These are phyloP conservation scores for Cricetomys ansorgei DNA, from an alignment of 2,113 vertebrate species.

Conservation along the genomic window DNA sequence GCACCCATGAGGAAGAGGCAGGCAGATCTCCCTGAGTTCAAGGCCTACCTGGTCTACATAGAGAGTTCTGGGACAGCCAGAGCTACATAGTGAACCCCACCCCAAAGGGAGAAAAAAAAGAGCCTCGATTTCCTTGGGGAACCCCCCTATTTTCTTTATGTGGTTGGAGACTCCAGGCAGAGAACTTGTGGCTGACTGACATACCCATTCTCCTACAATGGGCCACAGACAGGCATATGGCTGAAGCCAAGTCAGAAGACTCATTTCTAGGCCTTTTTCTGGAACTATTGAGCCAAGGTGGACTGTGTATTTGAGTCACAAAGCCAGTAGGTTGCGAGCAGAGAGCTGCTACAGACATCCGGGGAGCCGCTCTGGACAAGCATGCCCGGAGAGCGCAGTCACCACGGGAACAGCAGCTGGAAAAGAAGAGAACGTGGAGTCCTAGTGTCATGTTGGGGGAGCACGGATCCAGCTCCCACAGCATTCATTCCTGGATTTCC, in stretches of 20 bases:
- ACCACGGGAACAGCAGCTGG: background rate
- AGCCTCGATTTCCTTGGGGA: background rate
- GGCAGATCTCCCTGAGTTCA: background rate
- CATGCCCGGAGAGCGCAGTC: background rate
- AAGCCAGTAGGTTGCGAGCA: background rate
- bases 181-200: background rate
- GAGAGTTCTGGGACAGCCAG: too few species aligned
- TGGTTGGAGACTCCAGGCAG: background rate
- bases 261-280: conserved; percentile 1
- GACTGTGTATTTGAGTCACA: background rate
- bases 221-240: background rate
- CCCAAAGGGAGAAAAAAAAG: background rate
- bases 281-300: background rate
- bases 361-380: background rate
- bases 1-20: background rate
- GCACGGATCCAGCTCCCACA: background rate
- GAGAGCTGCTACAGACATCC: background rate
- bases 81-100: background rate
- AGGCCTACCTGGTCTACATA: background rate
- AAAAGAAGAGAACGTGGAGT: background rate
- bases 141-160: background rate
- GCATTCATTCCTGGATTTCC: background rate
- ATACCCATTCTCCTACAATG: background rate
- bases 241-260: background rate
- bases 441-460: background rate